Evolutionary conservation across 2,888 invertebrate species (phyloP), one percentile per base, ranked within the genome.

Genomic region (Eulithis testata): DNA sequence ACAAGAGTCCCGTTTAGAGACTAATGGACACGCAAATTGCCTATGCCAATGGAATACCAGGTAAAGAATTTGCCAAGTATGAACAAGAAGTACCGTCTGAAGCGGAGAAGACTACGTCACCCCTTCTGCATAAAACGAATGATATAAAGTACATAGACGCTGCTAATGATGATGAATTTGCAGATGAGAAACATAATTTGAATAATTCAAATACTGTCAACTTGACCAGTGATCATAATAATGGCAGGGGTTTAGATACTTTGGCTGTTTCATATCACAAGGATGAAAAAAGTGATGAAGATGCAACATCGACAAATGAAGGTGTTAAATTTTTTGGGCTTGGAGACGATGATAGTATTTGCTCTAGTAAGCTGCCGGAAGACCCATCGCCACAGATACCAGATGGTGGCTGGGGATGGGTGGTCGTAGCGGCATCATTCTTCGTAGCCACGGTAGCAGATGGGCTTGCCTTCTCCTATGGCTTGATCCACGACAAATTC

Each of bases 381-480:
- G 83, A 90, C 65, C 73, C 90, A 87, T 90, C 89, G 50, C 94
- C 95, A 0, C 94, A 94, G 70, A 95, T 96, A 63, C 97, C 97
- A 0, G 97, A 97, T 78, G 97, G 97, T n/a, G 97, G 97, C 37
- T 97, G 97, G 96, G 97, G 97, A 37, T 98, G 98, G 98, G 95
- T 97, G 69, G 96, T 99, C 0, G 98, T 99, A 0, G 92, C 96
- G 12, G 96, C 98, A 2, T 97, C 98, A 0, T 95, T 99, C 74
- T 89, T 97, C 44, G 95, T 98, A 21, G 98, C 98, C 53, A 95
- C 98, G 78, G 96, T 99, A 45, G 97, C 98, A 55, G 99, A 99
- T 85, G 99, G 99, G 0, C 95, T 98, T 50, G 97, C 97, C 47
- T 98, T 98, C 87, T 97, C 98, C 0, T 98, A 98, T 82, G 99